These are phyloP conservation scores for Ceratitis capitata DNA, from an alignment of 1,140 invertebrate species.

Conservation along the genomic window DNA sequence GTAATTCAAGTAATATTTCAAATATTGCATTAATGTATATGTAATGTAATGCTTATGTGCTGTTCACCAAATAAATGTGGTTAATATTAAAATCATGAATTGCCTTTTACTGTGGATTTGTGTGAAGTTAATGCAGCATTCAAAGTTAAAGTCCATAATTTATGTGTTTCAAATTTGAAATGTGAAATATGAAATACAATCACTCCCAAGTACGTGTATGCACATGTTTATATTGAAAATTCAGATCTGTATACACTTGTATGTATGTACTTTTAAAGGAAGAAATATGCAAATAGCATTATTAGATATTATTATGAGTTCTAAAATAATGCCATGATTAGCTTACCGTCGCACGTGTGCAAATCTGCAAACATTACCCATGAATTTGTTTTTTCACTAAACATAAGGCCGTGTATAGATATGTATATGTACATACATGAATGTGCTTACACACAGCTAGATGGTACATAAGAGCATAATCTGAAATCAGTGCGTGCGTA, in stretches of 20 bases:
- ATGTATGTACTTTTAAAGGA: too few species aligned
- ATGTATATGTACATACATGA: background rate
- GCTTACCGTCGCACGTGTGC: background rate
- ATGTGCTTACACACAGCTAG: background rate
- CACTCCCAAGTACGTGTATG: background rate
- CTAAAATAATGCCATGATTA: background rate
- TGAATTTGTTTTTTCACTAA: background rate
- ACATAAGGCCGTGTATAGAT: background rate
- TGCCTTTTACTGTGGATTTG: background rate
- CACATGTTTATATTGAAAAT: too few species aligned
- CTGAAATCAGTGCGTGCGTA: background rate
- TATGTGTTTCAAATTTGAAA: too few species aligned
- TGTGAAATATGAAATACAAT: background rate
- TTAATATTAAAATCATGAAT: background rate
- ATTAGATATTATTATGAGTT: background rate
- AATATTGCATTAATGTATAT: too few species aligned
- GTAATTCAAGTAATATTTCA: too few species aligned
- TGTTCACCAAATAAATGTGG: background rate
- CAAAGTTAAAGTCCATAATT: background rate
- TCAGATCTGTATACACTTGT: too few species aligned
- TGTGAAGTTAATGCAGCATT: background rate
- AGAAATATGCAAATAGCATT: background rate
- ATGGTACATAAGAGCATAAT: background rate
- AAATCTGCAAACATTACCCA: background rate
- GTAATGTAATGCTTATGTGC: too few species aligned